phyloP scores from a whole-genome alignment of 2,113 vertebrate species.

The Python bivittatus region DNA sequence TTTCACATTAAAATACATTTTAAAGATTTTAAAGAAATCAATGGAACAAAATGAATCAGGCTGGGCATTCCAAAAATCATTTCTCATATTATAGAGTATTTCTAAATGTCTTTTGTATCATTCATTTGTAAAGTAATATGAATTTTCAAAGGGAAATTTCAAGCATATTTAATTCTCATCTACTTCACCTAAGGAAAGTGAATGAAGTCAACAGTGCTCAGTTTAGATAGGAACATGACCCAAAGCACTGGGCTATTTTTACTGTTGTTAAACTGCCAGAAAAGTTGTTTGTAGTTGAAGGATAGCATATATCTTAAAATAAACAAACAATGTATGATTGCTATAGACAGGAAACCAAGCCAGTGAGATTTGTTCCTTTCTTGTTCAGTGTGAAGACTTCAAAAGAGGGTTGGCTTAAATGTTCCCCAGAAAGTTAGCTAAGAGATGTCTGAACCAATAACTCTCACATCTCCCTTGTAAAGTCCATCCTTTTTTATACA shows the following conservation, averaged over 20 bases:
- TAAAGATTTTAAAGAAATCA: conserved; percentile 2
- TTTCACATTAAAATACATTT: too few species aligned
- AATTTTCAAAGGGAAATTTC: background rate
- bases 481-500: background rate
- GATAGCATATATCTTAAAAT: background rate
- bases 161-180: background rate
- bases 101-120: background rate
- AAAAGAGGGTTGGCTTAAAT: background rate
- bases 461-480: background rate
- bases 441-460: background rate
- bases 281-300: background rate
- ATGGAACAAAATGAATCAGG: conserved; percentile 13
- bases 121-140: background rate
- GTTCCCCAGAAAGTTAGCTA: background rate
- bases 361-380: background rate
- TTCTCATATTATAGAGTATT: conserved; percentile 36
- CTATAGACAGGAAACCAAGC: background rate
- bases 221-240: background rate
- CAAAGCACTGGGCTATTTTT: background rate
- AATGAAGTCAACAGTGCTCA: background rate
- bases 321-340: background rate
- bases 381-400: background rate
- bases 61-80: conserved; percentile 26
- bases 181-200: background rate
- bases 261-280: background rate